phyloP scores from a whole-genome alignment of 2,797 vertebrate species.

The Astyanax mexicanus region DNA sequence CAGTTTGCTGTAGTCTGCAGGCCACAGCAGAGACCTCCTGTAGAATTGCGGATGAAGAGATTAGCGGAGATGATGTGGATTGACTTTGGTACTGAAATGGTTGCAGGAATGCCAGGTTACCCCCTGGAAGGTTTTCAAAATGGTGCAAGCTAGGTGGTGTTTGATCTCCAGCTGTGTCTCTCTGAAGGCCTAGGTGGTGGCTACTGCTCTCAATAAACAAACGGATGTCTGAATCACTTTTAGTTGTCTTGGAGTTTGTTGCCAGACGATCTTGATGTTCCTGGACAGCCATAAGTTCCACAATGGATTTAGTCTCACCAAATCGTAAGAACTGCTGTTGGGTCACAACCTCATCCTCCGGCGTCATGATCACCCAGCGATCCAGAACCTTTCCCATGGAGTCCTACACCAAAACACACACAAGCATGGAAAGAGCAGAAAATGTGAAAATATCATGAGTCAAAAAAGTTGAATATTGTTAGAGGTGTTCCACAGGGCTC shows the following conservation, averaged over 20 bases:
- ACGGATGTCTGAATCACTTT: slow-evolving; percentile 73
- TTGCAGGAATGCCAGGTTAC: slow-evolving; percentile 63
- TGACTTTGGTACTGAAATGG: slow-evolving; percentile 60
- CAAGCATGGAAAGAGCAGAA: not conserved
- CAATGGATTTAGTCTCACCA: slow-evolving; percentile 92
- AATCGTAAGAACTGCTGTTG: slow-evolving; percentile 93
- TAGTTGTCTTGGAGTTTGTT: not conserved
- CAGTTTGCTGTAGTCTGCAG: slow-evolving; percentile 60
- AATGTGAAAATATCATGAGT: not conserved
- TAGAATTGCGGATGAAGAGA: slow-evolving; percentile 69
- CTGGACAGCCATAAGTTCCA: slow-evolving; percentile 88
- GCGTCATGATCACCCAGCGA: slow-evolving; percentile 87
- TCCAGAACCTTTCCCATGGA: slow-evolving; percentile 87
- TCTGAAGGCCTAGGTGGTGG: slow-evolving; percentile 70
- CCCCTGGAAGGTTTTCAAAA: slow-evolving; percentile 82
- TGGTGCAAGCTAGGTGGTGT: slow-evolving; percentile 74
- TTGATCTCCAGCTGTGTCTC: slow-evolving; percentile 1
- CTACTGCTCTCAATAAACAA: slow-evolving; percentile 77
- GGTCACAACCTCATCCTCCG: slow-evolving; percentile 87
- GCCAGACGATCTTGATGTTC: slow-evolving; percentile 77
- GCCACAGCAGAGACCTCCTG: slow-evolving; percentile 40
- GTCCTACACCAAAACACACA: slow-evolving; percentile 70
- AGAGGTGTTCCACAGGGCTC: not conserved
- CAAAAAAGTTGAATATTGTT: not conserved
- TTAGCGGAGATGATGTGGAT: slow-evolving; percentile 3